phyloP scores from a whole-genome alignment of 2,888 invertebrate species.

The Myathropa florea region DNA sequence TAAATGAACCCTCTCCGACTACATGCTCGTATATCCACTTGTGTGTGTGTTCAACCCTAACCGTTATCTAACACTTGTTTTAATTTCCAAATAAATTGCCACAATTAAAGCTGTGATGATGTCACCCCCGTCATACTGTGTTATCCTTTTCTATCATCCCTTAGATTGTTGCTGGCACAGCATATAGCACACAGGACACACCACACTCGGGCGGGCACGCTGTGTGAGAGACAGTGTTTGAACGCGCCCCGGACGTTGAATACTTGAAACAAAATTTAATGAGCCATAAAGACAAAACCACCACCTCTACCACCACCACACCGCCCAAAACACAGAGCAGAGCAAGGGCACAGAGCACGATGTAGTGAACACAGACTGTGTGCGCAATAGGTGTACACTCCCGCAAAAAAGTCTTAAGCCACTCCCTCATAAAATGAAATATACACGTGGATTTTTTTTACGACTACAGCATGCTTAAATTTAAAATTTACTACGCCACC shows the following conservation, averaged over 20 bases:
- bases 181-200: neutral
- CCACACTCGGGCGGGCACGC: slow-evolving; percentile 10
- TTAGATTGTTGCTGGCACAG: neutral
- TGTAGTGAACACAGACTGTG: neutral
- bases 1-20: slow-evolving; percentile 17
- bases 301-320: slow-evolving; percentile 1
- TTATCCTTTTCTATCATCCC: slow-evolving; percentile 33
- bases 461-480: neutral
- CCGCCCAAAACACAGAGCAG: neutral
- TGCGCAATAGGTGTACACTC: slow-evolving; percentile 3
- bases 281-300: slow-evolving; percentile 69
- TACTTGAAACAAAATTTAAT: slow-evolving; percentile 68
- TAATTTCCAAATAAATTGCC: slow-evolving; percentile 69
- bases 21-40: slow-evolving; percentile 13
- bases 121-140: slow-evolving; percentile 48
- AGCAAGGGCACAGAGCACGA: too few species aligned
- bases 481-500: slow-evolving; percentile 4
- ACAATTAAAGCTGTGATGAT: slow-evolving; percentile 68
- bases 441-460: neutral
- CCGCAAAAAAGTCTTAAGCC: slow-evolving; percentile 30
- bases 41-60: slow-evolving; percentile 11
- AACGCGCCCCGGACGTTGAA: slow-evolving; percentile 46
- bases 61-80: slow-evolving; percentile 68
- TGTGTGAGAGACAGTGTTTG: slow-evolving; percentile 23
- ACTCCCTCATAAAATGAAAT: neutral